Base-by-base conservation (phyloP, 2,113 vertebrate genomes). In the Corvus hawaiiensis region DNA sequence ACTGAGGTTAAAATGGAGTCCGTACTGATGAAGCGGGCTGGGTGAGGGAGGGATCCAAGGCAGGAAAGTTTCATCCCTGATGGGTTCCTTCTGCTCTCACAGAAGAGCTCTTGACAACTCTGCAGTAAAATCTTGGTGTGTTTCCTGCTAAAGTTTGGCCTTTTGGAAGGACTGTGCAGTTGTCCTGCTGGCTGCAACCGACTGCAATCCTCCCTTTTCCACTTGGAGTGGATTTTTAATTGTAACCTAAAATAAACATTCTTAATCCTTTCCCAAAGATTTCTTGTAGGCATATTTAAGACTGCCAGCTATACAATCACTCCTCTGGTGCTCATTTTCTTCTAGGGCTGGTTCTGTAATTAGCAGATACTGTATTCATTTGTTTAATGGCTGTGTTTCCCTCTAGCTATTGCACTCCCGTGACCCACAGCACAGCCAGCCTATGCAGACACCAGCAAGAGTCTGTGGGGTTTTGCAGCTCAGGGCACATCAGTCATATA, bases 321-420 rank as follows among this genome's bases (percentile, higher is more conserved):
- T 71, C 73, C 68, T 77, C 33, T 52, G 58, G 26, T 72, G 64
- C 56, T 87, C 64, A 20, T 93, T 95, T 92, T 78, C 80, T 94
- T 61, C 73, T 23, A 63, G 64, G 43, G 46, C 35, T 62, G 59
- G 23, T 46, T 56, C 33, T 75, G 35, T 59, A 71, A 87, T 91
- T 91, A 63, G 39, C 48, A 84, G 33, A 30, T 19, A 17, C 3
- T 43, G 19, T 62, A 37, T 37, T 54, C 55, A 3, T 4, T 32
- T 37, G 6, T 78, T 23, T 33, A 54, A 16, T 2, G 5, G 22
- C 46, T 71, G 0, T 48, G 24, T 74, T 84, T 91, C 43, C 52
- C 84, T 0, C 22, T 41, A 28, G 55, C 43, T 59, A 2, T 28
- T 13, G 28, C 0, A 0, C 9, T 77, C 3, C 74, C 17, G 19